Evolutionary conservation across 37 sponge, comb jelly and placozoan species (phyloP), one percentile per base, ranked within the genome.

Genomic region (Aplysina aerophoba): DNA sequence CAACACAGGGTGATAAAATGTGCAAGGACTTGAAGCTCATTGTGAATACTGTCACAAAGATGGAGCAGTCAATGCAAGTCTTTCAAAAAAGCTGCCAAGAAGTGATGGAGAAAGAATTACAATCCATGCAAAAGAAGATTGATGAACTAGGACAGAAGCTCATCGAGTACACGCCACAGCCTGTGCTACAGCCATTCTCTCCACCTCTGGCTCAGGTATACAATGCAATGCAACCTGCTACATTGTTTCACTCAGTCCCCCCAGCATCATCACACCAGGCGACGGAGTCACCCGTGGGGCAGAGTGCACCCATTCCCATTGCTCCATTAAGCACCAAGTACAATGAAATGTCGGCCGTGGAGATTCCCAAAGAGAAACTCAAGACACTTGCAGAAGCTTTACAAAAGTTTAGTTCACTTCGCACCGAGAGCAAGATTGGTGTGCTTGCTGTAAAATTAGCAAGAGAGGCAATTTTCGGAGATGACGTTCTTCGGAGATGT

Each of bases 381-480:
- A 15, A 73, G 74, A 22, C 74, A 30, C 8, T 73, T 30, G 22
- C 38, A 30, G 39, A 73, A 11, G 41, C 30, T 15, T 30, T 73
- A 8, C 35, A 31, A 33, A 73, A 15, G 30, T 73, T 38, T 30
- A 11, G 40, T 8, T 30, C 22, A 12, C 39, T 73, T 11, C 22
- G 74, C 12, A 11, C 74, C 14, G 74, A 73, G 39, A 11, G 38
- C 28, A 83, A 83, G 50, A 44, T 68, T 55, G 64, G 64, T 6
- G 41, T 44, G 27, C 59, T 84, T 1, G 85, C 85, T 15, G 39
- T 58, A 55, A 72, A 56, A 39, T 33, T 84, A 38, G 73, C 85
- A 28, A 53, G 40, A 25, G 85, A 84, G 61, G 85, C 85, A 11
- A 58, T 84, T 30, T 84, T 84, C 34, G 75, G 85, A 21, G 75